phyloP scores from a whole-genome alignment of 2,888 invertebrate genomes.

The Xestia sexstrigata region DNA sequence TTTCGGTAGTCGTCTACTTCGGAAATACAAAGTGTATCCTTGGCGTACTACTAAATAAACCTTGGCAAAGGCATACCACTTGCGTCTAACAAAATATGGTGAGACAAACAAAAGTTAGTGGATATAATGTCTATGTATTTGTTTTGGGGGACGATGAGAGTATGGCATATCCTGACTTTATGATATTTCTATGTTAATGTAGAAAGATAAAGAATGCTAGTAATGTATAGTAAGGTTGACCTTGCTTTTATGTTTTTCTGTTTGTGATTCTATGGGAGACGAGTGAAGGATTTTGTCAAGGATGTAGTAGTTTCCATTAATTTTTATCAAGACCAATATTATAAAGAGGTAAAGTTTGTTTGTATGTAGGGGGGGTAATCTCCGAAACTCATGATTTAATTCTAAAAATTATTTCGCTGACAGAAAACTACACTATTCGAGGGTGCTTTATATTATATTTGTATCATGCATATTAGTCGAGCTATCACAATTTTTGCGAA shows the following conservation, averaged over 20 bases:
- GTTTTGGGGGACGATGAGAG: slow-evolving; percentile 14
- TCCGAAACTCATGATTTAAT: no score
- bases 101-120: slow-evolving; percentile 23
- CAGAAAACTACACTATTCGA: no score
- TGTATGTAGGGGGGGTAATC: no score
- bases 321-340: no score
- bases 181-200: slow-evolving; percentile 40
- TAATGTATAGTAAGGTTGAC: not conserved
- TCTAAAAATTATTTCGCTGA: no score
- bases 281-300: not conserved
- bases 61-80: slow-evolving; percentile 10
- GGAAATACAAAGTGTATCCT: slow-evolving; percentile 22
- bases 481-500: no score
- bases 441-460: no score
- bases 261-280: not conserved
- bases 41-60: slow-evolving; percentile 30
- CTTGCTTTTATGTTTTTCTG: slow-evolving; percentile 25
- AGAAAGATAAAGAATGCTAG: slow-evolving; percentile 1
- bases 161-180: slow-evolving; percentile 21
- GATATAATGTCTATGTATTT: slow-evolving; percentile 12
- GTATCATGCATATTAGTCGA: no score
- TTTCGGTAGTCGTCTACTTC: not conserved
- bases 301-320: not conserved
- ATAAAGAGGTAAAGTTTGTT: no score
- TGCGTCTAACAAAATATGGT: slow-evolving; percentile 41